phyloP scores from a whole-genome alignment of 2,797 vertebrate genomes.

The Peromyscus eremicus region DNA sequence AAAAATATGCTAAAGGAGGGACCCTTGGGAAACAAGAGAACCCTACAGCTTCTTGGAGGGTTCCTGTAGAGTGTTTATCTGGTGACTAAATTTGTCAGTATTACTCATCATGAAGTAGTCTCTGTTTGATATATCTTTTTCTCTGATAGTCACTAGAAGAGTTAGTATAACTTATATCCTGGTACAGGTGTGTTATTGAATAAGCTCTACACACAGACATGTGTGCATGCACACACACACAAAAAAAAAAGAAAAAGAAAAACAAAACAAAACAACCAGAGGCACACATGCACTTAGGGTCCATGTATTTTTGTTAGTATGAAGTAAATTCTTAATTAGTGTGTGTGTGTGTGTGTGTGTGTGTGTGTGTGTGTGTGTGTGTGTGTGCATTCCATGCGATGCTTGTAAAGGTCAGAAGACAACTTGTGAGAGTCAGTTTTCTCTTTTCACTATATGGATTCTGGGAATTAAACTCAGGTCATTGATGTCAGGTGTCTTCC shows the following conservation, averaged over 20 bases:
- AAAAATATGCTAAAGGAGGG: not conserved
- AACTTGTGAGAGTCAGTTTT: not conserved
- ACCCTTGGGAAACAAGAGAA: not conserved
- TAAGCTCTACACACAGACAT: not conserved
- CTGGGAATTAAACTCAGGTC: not conserved
- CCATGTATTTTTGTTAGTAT: not conserved
- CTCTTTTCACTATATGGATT: not conserved
- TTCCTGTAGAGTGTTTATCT: not conserved
- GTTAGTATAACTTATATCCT: not conserved
- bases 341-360: not conserved
- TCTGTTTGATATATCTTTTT: not conserved
- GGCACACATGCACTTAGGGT: not conserved
- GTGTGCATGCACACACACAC: not conserved
- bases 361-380: not conserved
- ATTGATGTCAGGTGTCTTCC: not conserved
- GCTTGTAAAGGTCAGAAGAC: not conserved
- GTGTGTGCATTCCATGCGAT: not conserved
- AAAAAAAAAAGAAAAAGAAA: no score
- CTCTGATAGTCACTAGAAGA: not conserved
- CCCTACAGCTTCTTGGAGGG: not conserved
- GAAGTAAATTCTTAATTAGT: not conserved
- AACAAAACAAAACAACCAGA: not conserved
- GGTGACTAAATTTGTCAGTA: not conserved
- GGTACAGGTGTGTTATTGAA: not conserved
- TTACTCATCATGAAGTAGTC: not conserved